A percentile compares a stretch with the other conserved stretches of the same genome.
Evolutionary conservation across 2,113 vertebrate genomes (phyloP).

Genomic region (Polypterus senegalus): DNA sequence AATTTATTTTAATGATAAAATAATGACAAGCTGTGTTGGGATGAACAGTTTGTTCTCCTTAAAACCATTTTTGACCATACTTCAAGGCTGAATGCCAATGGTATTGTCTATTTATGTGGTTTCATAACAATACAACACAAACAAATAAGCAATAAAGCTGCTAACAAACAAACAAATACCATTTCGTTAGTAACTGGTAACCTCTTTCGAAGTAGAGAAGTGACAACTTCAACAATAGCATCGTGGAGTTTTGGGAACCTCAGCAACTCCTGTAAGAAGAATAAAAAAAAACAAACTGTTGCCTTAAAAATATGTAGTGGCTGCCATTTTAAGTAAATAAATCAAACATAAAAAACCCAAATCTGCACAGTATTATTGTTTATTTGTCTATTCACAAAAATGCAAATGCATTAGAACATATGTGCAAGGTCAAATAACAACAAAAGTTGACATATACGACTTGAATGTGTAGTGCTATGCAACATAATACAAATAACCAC

Average conservation of each 20-base stretch:
- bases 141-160: not conserved
- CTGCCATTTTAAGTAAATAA: not conserved
- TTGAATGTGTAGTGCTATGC: too few relatives aligned
- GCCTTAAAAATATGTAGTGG: not conserved
- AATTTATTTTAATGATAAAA: not conserved
- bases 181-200: slow-evolving; percentile 96
- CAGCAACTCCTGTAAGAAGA: slow-evolving; percentile 66
- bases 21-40: too few relatives aligned
- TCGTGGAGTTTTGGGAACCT: slow-evolving; percentile 95
- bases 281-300: not conserved
- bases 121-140: not conserved
- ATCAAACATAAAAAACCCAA: too few relatives aligned
- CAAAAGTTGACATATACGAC: too few relatives aligned
- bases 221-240: slow-evolving; percentile 97
- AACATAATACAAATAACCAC: too few relatives aligned
- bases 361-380: too few relatives aligned
- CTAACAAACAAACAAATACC: slow-evolving; percentile 44
- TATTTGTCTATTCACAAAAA: too few relatives aligned
- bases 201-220: slow-evolving; percentile 79
- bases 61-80: not conserved
- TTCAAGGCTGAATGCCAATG: not conserved
- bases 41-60: too few relatives aligned
- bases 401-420: too few relatives aligned
- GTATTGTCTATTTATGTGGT: not conserved
- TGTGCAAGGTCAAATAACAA: too few relatives aligned